phyloP scores from a whole-genome alignment of 1,140 invertebrate species.

The Spodoptera frugiperda region DNA sequence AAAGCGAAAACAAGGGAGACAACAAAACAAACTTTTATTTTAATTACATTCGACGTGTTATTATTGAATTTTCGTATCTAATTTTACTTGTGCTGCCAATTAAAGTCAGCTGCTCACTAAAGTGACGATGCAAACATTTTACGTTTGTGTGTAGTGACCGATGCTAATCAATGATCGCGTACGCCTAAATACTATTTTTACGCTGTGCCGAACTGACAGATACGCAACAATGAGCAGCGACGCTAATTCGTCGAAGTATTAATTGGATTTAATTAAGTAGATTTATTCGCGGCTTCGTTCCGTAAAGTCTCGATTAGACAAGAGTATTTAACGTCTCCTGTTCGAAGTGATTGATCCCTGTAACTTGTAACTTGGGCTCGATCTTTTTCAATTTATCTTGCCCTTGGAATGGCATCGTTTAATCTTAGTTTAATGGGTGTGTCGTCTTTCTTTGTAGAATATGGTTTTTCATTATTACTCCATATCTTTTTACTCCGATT shows the following conservation, averaged over 20 bases:
- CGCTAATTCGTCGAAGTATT: conserved; percentile 32
- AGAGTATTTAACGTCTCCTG: conserved; percentile 19
- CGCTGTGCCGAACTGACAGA: conserved; percentile 27
- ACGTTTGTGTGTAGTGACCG: conserved; percentile 8
- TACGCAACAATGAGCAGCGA: conserved; percentile 17
- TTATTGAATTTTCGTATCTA: conserved; percentile 22
- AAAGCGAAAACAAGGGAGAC: neutral
- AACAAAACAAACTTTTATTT: conserved; percentile 10
- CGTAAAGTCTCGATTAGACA: conserved; percentile 26
- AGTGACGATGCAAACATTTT: conserved; percentile 8
- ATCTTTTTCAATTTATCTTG: conserved; percentile 12
- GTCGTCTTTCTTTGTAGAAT: no score
- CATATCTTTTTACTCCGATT: no score
- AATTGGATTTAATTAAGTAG: conserved; percentile 32
- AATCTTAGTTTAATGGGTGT: no score
- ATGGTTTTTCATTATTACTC: neutral
- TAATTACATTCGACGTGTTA: conserved; percentile 12
- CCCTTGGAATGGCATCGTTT: neutral
- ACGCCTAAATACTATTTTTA: conserved; percentile 20
- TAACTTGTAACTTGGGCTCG: neutral
- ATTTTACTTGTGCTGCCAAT: conserved; percentile 26
- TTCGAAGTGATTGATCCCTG: conserved; percentile 22
- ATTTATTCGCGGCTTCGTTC: conserved; percentile 29
- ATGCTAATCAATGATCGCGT: conserved; percentile 29
- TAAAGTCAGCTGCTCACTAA: conserved; percentile 28